A percentile compares a stretch with the other conserved stretches of the same genome.
These are phyloP conservation scores for Nyctibius grandis DNA, from an alignment of 2,797 vertebrate species.

Conservation along the genomic window DNA sequence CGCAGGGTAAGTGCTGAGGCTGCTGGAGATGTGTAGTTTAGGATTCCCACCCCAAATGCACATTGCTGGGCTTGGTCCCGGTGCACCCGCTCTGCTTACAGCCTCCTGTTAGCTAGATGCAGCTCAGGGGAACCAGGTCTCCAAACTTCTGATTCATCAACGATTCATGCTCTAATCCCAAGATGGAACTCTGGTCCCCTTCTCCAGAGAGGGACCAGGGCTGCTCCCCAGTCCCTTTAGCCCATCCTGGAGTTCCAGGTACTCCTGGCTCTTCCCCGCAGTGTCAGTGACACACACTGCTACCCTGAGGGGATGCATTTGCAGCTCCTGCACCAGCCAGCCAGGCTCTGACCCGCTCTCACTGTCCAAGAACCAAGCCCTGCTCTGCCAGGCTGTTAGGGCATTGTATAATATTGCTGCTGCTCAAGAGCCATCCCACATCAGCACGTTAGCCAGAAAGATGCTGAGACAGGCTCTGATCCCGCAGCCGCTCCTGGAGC, in stretches of 20 bases:
- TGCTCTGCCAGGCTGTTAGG: neutral
- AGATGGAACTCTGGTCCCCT: neutral
- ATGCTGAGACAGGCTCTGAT: neutral
- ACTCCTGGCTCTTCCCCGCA: neutral
- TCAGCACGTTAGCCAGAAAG: neutral
- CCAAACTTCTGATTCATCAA: neutral
- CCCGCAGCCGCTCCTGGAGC: accelerated
- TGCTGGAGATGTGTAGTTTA: neutral
- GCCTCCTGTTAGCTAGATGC: neutral
- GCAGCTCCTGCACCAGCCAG: neutral
- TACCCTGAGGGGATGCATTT: neutral
- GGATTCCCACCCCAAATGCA: neutral
- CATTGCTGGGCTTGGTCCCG: neutral
- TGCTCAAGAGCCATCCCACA: neutral
- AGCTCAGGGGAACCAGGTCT: neutral
- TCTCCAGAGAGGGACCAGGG: neutral
- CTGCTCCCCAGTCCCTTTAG: neutral
- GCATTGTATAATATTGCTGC: neutral
- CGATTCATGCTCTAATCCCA: neutral
- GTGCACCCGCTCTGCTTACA: neutral
- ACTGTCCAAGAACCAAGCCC: neutral
- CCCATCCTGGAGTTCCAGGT: neutral
- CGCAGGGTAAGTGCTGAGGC: neutral
- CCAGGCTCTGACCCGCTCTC: neutral
- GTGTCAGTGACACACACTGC: neutral